A percentile compares a stretch with the other conserved stretches of the same genome.
Evolutionary conservation across 2,888 invertebrate genomes (phyloP).

Genomic region (Gnatocerus cornutus): DNA sequence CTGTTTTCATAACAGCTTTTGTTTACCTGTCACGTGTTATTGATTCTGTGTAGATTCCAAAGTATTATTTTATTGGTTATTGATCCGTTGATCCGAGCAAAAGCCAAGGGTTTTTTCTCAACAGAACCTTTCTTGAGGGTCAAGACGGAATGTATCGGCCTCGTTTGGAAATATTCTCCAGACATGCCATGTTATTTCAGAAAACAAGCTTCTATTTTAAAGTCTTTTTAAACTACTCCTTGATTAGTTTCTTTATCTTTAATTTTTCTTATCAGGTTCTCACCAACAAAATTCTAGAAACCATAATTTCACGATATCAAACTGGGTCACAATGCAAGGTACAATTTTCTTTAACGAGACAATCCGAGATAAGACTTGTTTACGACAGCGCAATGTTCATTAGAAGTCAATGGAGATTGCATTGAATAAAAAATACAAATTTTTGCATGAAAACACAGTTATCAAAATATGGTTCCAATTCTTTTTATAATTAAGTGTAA

Average conservation of each 20-base stretch:
- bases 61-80: constrained; percentile 1
- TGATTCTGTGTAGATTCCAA: constrained; percentile 1
- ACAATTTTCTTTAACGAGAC: constrained; percentile 43
- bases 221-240: constrained; percentile 6
- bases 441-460: too few species aligned
- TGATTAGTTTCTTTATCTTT: constrained; percentile 1
- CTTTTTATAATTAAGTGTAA: too few species aligned
- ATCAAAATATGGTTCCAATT: too few species aligned
- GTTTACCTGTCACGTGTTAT: constrained; percentile 25
- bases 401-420: constrained; percentile 41
- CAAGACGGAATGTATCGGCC: background rate
- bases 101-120: too few species aligned
- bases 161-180: background rate
- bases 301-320: constrained; percentile 36
- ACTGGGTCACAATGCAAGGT: constrained; percentile 32
- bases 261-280: constrained; percentile 6
- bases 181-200: background rate
- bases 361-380: constrained; percentile 41
- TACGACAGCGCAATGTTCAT: constrained; percentile 39
- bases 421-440: constrained; percentile 13
- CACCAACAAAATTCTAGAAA: constrained; percentile 15
- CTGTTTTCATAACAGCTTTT: constrained; percentile 33
- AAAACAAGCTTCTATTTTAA: background rate
- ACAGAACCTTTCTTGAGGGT: too few species aligned
- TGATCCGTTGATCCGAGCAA: background rate